Conservation (phyloP, 2,113 vertebrate genomes). For the Phaethon lepturus region DNA sequence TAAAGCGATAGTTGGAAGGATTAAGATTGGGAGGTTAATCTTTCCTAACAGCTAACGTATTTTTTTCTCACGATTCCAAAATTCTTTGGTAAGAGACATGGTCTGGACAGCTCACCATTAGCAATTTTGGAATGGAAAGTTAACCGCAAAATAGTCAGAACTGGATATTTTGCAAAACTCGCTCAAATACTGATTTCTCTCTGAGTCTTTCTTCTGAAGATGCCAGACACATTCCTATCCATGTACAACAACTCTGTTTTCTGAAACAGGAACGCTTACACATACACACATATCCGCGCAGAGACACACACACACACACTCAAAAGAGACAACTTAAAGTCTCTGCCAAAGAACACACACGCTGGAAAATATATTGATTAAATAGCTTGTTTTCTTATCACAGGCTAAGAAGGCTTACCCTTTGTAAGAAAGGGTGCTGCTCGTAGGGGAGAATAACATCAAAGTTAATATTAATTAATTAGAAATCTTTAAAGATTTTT, state of each 20-base stretch:
- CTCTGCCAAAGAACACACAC: conserved; percentile 47
- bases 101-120: conserved; percentile 63
- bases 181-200: conserved; percentile 41
- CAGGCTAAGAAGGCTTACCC: neutral
- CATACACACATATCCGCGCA: neutral
- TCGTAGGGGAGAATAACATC: neutral
- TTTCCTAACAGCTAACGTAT: conserved; percentile 56
- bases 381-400: conserved; percentile 46
- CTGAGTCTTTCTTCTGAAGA: conserved; percentile 13
- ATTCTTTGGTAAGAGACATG: conserved; percentile 56
- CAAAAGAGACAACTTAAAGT: neutral
- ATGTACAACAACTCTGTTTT: conserved; percentile 55
- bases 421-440: neutral
- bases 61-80: conserved; percentile 63
- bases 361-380: conserved; percentile 61
- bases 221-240: conserved; percentile 69
- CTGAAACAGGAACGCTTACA: neutral
- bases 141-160: conserved; percentile 56
- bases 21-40: conserved; percentile 53
- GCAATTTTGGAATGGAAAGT: conserved; percentile 62
- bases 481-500: neutral
- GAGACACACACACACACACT: neutral
- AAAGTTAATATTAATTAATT: neutral
- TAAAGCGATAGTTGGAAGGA: conserved; percentile 37
- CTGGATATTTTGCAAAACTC: conserved; percentile 55